phyloP scores from a whole-genome alignment of 1,140 invertebrate genomes.

The Popillia japonica region DNA sequence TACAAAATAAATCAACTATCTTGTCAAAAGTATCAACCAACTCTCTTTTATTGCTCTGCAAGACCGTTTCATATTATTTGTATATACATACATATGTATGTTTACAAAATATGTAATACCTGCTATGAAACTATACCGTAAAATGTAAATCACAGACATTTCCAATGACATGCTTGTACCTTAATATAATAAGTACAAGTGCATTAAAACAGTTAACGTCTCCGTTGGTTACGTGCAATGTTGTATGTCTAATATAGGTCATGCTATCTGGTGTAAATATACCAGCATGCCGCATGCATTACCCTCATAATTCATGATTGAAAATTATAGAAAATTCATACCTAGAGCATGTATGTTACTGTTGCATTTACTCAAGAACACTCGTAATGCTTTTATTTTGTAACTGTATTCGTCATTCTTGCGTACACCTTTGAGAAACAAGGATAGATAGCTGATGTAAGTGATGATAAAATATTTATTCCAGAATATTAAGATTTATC shows the following conservation, averaged over 20 bases:
- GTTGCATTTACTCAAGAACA: too few species aligned
- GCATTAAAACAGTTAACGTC: not conserved
- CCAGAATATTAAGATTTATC: too few species aligned
- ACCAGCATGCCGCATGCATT: not conserved
- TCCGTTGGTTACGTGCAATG: not conserved
- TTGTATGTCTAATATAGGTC: not conserved
- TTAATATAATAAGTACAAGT: not conserved
- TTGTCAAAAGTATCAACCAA: too few species aligned
- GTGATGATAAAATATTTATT: too few species aligned
- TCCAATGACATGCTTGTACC: too few species aligned
- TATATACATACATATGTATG: too few species aligned
- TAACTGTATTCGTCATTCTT: slow-evolving; percentile 11
- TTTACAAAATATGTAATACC: too few species aligned
- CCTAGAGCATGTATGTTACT: not conserved
- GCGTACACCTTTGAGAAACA: not conserved
- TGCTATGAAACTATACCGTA: too few species aligned
- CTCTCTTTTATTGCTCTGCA: too few species aligned
- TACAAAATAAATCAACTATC: too few species aligned
- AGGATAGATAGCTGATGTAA: not conserved
- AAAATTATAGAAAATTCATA: not conserved
- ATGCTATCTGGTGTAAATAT: not conserved
- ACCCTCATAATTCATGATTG: not conserved
- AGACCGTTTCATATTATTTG: too few species aligned
- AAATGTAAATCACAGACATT: too few species aligned
- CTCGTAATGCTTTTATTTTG: not conserved